Base-by-base conservation (phyloP, 2,113 vertebrate species). In the Rynchops niger region DNA sequence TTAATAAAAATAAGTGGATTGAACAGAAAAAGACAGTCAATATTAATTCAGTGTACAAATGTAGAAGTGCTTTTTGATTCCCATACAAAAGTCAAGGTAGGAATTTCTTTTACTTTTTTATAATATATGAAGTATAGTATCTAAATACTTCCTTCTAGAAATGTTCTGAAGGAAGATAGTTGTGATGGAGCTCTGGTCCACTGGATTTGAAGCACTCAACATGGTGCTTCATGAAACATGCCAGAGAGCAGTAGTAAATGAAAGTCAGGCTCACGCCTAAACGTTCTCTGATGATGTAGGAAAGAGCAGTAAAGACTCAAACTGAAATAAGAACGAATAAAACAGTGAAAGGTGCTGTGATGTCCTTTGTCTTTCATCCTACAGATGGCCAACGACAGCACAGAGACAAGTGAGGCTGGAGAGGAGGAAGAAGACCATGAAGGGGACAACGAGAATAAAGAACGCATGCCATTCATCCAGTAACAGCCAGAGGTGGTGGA, bases 361-460 rank as follows among this genome's bases (percentile, higher is more conserved):
- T 66, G 50, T 70, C n/a, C 47, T 89, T 62, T 53, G 9, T 97
- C 92, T 88, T 55, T 86, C 53, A 0, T n/a, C 62, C 88, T 66
- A 12, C 98, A 99, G 99, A 99, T 99, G 99, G 99, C 99, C 96
- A 99, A 98, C 0, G 99, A 99, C 98, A 99, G 99, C 97, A 99
- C 99, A 3, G 99, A 99, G 98, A 99, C 99, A 15, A 99, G 99
- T 5, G 99, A 99, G 94, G 99, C 99, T 1, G 99, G 99, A 4
- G 99, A 99, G 87, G 99, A 99, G 78, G 99, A 99, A 27, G 99
- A 99, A 94, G 99, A 99, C 96, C 99, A 99, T 0, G 99, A 99
- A 95, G 99, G 99, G 5, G 99, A 99, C 97, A 98, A 98, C 2
- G 99, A 99, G 95, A 99, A 99, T 96, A 99, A 99, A 98, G 99